These are phyloP conservation scores for Drosophila monieri DNA, from an alignment of 2,888 invertebrate genomes.

Conservation along the genomic window DNA sequence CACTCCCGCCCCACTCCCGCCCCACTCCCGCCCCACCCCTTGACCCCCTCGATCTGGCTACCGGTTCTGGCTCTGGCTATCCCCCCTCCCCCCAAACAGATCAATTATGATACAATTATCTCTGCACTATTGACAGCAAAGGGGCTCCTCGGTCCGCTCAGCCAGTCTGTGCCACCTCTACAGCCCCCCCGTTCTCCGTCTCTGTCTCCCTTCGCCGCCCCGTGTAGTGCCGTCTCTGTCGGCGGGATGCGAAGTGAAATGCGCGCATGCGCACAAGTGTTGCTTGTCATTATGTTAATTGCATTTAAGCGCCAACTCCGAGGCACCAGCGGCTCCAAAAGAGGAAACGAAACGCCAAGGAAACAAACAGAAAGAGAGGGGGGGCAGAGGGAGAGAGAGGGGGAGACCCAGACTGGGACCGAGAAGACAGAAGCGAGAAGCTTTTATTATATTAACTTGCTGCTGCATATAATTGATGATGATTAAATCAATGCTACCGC, in stretches of 20 bases:
- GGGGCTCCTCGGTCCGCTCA: slow-evolving; percentile 30
- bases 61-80: slow-evolving; percentile 63
- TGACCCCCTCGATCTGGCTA: slow-evolving; percentile 61
- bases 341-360: slow-evolving; percentile 5
- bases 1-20: neutral
- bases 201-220: neutral
- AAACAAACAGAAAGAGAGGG: neutral
- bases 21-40: neutral
- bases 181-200: neutral
- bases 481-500: slow-evolving; percentile 84
- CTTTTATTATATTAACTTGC: slow-evolving; percentile 81
- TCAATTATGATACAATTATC: slow-evolving; percentile 78
- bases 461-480: slow-evolving; percentile 82
- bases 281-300: slow-evolving; percentile 81
- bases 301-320: slow-evolving; percentile 75
- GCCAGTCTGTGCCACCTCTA: neutral
- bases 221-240: slow-evolving; percentile 13
- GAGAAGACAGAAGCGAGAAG: slow-evolving; percentile 41
- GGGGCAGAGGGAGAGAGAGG: neutral
- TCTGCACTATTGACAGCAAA: slow-evolving; percentile 71
- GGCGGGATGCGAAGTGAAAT: slow-evolving; percentile 63
- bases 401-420: neutral
- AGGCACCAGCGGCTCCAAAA: slow-evolving; percentile 12
- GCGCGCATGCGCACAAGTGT: slow-evolving; percentile 80
- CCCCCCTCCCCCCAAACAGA: slow-evolving; percentile 39